Evolutionary conservation across 2,113 vertebrate genomes (phyloP).

Genomic region (Mastomys coucha): DNA sequence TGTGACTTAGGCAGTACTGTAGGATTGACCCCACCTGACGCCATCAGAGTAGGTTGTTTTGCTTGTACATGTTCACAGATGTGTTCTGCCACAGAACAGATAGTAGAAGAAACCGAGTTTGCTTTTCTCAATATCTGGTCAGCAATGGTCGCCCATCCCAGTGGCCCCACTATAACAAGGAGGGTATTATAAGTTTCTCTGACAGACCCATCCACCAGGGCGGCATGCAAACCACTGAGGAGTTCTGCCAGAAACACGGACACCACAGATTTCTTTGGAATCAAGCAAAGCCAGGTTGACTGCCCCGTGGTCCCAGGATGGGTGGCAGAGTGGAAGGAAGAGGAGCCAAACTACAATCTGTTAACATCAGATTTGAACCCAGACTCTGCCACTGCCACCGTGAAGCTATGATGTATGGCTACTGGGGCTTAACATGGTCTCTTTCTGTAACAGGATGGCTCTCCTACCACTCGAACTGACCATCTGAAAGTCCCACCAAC

Average conservation of each 20-base stretch:
- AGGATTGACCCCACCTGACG: background rate
- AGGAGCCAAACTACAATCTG: background rate
- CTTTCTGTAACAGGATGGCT: background rate
- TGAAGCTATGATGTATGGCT: background rate
- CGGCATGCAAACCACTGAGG: background rate
- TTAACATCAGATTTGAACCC: conserved; percentile 26
- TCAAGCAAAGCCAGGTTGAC: background rate
- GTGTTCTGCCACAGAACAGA: background rate
- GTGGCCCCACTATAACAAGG: too few species aligned
- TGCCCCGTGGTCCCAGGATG: background rate
- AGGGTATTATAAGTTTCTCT: background rate
- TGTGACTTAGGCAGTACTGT: background rate
- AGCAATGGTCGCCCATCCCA: background rate
- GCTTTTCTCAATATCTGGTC: background rate
- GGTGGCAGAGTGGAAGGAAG: background rate
- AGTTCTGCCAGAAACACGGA: background rate
- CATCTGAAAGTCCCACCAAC: background rate
- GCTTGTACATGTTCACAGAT: too few species aligned
- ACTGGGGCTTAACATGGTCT: conserved; percentile 8
- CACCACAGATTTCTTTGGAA: background rate
- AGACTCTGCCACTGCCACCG: background rate
- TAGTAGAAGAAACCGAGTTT: background rate
- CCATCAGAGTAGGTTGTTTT: too few species aligned
- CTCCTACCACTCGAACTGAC: background rate
- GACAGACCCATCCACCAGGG: background rate